Evolutionary conservation across 2,888 invertebrate genomes (phyloP), one percentile per base, ranked within the genome.

Genomic region (Cheilosia urbana): DNA sequence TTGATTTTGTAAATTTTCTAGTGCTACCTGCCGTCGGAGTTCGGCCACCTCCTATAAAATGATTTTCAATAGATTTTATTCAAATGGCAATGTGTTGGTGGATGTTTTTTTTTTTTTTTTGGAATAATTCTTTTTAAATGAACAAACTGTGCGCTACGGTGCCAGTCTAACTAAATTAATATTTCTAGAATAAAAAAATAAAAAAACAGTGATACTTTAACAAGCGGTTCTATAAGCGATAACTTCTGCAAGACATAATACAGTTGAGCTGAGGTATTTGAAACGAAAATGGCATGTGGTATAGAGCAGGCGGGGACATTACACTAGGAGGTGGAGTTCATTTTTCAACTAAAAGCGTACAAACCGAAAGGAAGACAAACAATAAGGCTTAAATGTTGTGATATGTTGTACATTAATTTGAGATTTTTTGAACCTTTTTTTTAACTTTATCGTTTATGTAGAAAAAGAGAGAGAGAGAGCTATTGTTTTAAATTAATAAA

Each of bases 31-130:
- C 72, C 92, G 92, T 80, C 92, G 91, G 88, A 92, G 89, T 88
- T 92, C 92, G 79, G 92, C 92, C 88, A 92, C 92, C 90, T 92
- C 92, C 92, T 92, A 92, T 89, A 92, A 92, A 89, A 89, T 79
- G 72, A 77, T 75, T 87, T 65, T 83, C 49, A 51, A 57, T 57
- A 42, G 49, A 58, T 63, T 78, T 47, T n/a, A 57, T 49, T 49
- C 57, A 40, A 27, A 77, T 9, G 53, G 13, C 40, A 55, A 65
- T 57, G 21, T 21, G 21, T 53, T 58, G 24, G 24, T 21, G 34
- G 19, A 55, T 21, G 30, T 17, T 58, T 62, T 69, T 42, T 69
- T 37, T 37, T 51, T 51, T 68, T 57, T 49, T 24, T 24, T 24
- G 24, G 4, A 71, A 71, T 51, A 78, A 27, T 37, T 47, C 34